Evolutionary conservation across 2,888 invertebrate species (phyloP).

Genomic region (Volucella zonaria): DNA sequence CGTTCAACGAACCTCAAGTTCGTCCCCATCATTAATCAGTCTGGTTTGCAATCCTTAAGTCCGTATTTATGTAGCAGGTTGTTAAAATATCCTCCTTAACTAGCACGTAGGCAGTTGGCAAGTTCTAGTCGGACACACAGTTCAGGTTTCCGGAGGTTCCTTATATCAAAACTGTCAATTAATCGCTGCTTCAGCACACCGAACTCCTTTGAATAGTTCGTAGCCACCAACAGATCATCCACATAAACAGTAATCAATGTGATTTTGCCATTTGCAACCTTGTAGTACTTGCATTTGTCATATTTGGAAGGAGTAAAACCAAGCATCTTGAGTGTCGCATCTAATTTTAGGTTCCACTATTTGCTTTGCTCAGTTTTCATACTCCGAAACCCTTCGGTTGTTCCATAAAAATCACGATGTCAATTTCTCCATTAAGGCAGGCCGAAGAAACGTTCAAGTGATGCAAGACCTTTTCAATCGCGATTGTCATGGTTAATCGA

Average conservation of each 20-base stretch:
- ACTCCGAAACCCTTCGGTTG: constrained; percentile 35
- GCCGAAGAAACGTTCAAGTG: constrained; percentile 26
- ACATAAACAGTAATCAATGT: constrained; percentile 7
- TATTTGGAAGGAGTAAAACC: constrained; percentile 10
- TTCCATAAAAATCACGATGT: constrained; percentile 13
- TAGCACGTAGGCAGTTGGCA: too few species aligned
- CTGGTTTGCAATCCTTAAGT: too few species aligned
- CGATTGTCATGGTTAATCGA: constrained; percentile 14
- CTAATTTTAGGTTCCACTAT: too few species aligned
- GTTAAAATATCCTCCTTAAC: too few species aligned
- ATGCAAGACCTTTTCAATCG: constrained; percentile 5
- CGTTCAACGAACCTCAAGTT: too few species aligned
- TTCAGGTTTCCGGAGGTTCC: not conserved
- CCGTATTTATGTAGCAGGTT: too few species aligned
- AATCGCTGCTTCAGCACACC: not conserved
- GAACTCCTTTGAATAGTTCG: not conserved
- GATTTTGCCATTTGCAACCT: not conserved
- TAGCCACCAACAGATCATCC: not conserved
- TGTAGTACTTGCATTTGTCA: constrained; percentile 15
- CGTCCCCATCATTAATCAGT: too few species aligned
- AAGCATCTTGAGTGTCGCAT: constrained; percentile 8
- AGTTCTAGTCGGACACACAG: too few species aligned
- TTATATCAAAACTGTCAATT: not conserved
- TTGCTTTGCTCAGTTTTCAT: constrained; percentile 23
- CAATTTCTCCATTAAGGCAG: constrained; percentile 8